Conservation (phyloP, 2,797 vertebrate genomes). For the Catharus ustulatus region DNA sequence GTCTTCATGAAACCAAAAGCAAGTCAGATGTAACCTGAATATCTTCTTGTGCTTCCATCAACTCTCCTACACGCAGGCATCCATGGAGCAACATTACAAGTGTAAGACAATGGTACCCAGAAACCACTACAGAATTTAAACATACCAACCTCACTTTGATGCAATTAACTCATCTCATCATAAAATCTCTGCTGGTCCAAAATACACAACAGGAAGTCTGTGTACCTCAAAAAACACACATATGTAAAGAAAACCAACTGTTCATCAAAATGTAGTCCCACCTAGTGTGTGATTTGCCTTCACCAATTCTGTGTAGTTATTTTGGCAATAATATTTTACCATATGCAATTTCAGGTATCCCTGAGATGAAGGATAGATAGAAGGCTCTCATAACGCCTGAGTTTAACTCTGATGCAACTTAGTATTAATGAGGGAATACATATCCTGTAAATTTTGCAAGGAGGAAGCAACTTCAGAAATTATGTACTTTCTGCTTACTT, state of each 20-base stretch:
- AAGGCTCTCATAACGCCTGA: background rate
- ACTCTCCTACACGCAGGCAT: background rate
- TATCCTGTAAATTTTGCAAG: background rate
- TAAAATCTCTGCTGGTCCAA: background rate
- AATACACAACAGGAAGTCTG: background rate
- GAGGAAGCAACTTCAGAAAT: background rate
- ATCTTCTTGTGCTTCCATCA: background rate
- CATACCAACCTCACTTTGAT: background rate
- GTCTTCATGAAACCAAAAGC: background rate
- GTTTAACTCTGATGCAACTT: background rate
- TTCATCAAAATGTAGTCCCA: background rate
- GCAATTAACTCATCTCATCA: background rate
- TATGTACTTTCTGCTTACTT: background rate
- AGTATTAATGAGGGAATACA: background rate
- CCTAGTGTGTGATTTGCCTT: background rate
- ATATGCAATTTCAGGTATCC: background rate
- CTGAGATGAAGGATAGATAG: background rate
- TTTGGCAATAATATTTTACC: background rate
- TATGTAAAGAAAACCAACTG: background rate
- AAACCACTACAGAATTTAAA: background rate
- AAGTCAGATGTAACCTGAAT: background rate
- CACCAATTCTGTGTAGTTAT: background rate
- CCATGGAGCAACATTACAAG: background rate
- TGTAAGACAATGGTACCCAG: background rate
- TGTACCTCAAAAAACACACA: background rate